phyloP scores from a whole-genome alignment of 2,113 vertebrate genomes.

The Brachyhypopomus occidentalis region DNA sequence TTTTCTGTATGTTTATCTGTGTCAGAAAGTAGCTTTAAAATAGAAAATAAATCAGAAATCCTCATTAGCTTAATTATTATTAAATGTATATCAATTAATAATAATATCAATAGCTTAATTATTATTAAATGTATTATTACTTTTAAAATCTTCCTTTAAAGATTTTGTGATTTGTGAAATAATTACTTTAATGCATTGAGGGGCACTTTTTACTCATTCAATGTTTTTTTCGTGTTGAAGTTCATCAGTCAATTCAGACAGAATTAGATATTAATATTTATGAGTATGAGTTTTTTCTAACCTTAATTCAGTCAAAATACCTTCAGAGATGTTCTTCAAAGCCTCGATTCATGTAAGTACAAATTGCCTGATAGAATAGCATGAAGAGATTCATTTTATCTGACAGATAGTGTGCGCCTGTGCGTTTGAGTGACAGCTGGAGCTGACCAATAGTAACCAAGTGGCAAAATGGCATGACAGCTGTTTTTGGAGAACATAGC shows the following conservation, averaged over 20 bases:
- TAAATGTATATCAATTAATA: too few relatives aligned
- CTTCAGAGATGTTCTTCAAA: slow-evolving; percentile 12
- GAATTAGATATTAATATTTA: slow-evolving; percentile 24
- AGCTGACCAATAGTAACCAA: slow-evolving; percentile 24
- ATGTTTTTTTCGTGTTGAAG: not conserved
- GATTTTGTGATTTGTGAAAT: not conserved
- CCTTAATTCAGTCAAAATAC: slow-evolving; percentile 43
- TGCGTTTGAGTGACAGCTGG: slow-evolving; percentile 20
- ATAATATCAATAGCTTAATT: too few relatives aligned
- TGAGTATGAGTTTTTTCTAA: slow-evolving; percentile 1
- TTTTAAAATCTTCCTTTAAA: not conserved
- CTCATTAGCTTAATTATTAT: not conserved
- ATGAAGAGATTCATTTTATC: not conserved
- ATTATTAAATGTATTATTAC: too few relatives aligned
- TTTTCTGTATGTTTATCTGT: not conserved
- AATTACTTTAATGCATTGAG: not conserved
- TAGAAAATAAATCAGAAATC: not conserved
- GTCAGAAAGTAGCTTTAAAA: not conserved
- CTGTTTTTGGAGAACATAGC: slow-evolving; percentile 40
- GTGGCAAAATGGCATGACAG: slow-evolving; percentile 46
- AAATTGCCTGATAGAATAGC: not conserved
- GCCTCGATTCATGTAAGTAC: not conserved
- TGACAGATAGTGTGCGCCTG: slow-evolving; percentile 9
- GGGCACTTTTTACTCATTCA: not conserved
- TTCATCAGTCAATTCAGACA: not conserved